Evolutionary conservation across 1,140 invertebrate species (phyloP), one percentile per base, ranked within the genome.

Genomic region (Trachymyrmex septentrionalis): DNA sequence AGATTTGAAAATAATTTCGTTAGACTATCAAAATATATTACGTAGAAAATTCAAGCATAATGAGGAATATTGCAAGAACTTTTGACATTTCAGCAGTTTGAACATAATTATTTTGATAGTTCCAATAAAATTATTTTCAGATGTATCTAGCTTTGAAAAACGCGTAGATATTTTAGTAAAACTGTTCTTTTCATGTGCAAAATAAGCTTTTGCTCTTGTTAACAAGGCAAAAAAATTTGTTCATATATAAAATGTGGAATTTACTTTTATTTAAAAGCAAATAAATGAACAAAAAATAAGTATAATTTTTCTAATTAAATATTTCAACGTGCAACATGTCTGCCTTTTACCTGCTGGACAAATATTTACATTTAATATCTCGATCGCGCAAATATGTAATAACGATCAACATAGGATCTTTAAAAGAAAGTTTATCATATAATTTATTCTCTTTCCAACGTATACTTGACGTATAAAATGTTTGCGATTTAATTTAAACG

Each of bases 281-380:
- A 30, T 21, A 4, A 66, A 67, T 67, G 0, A 38, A 21, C 66
- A 27, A 55, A 55, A 55, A 38, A 38, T 21, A 5, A 78, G 64
- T 57, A 16, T 16, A 64, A 77, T 4, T 78, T 78, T 50, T 66
- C 50, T n/a, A n/a, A 78, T 50, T 48, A 48, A 78, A 78, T 66
- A 78, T 78, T 78, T 66, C 10, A 34, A 48, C 63, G 50, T 78
- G n/a, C 30, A 64, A 64, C 21, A 38, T 30, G 6, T 66, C 19
- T 48, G 10, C 24, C 16, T 66, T 75, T 75, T 75, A 75, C 57
- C 19, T 34, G 19, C 10, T 50, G 24, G 44, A 34, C 24, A 78
- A 78, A 67, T 24, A 66, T 66, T 78, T 78, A 14, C n/a, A 66
- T 78, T 78, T 78, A 66, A 78, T 66, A 78, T 78, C 30, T 69